Base-by-base conservation (phyloP, 35 echinoderm and acorn worm species). In the Patiria miniata region DNA sequence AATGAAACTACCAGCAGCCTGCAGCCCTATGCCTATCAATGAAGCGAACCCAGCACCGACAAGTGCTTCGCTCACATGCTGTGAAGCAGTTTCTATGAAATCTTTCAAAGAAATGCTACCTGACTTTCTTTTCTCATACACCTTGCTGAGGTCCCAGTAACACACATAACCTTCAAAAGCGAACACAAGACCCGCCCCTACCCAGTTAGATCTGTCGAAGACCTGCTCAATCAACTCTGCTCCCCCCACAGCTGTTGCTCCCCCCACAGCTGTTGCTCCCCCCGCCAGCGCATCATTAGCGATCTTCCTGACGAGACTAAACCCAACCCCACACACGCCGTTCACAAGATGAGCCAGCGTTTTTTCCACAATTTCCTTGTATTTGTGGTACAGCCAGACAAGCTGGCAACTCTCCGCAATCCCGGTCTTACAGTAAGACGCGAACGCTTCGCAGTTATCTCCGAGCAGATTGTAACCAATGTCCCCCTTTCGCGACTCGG, bases 401-500 rank as follows among this genome's bases (percentile, higher is more conserved):
- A 58, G 10, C 38, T 84, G 82, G 28, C 37, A 58, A 8, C 30
- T 59, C 39, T 84, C 32, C 18, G 82, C 52, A 34, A 58, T 32
- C 0, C 89, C 89, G n/a, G 82, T 91, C 30, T 85, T 86, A 39
- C 89, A 91, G 44, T 55, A 85, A 15, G 82, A 84, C 18, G 89
- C 89, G 60, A 91, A 91, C 26, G 69, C 33, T 23, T 91, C 89
- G 57, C 89, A 91, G 65, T 91, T 91, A 39, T 91, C 81, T 1
- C 23, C 18, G 39, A 84, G 53, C 2, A 55, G 29, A 33, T 39
- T 78, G 81, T 91, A 91, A 8, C 82, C 89, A 34, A 33, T 78
- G 12, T 84, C 81, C 0, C 52, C 51, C 26, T 77, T 19, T 34
- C 68, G 40, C 0, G 61, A 38, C 26, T 52, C 26, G 14, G 89